Evolutionary conservation across 2,888 invertebrate species (phyloP).

Genomic region (Brachyopa scutellaris): DNA sequence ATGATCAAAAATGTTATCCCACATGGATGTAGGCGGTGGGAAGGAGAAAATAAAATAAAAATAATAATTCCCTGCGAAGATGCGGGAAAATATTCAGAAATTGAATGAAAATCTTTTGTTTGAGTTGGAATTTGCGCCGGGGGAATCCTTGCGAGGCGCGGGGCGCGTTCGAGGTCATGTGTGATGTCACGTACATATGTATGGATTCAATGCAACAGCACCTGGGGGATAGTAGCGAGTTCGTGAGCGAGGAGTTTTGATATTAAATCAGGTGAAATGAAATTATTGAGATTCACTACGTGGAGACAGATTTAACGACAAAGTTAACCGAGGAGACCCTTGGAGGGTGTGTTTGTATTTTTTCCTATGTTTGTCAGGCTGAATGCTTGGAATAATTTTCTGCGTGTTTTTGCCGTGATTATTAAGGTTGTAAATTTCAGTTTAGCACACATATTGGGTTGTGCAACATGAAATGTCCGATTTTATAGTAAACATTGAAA

Average conservation of each 20-base stretch:
- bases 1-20: conserved; percentile 66
- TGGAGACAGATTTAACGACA: conserved; percentile 25
- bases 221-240: conserved; percentile 52
- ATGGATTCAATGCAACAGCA: conserved; percentile 63
- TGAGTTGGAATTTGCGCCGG: conserved; percentile 28
- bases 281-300: conserved; percentile 47
- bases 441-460: too few relatives aligned
- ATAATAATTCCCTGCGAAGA: conserved; percentile 54
- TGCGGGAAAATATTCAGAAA: conserved; percentile 42
- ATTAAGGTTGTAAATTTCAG: too few relatives aligned
- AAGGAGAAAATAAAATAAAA: conserved; percentile 22
- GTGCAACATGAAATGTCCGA: too few relatives aligned
- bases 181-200: conserved; percentile 56
- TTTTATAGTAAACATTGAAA: too few relatives aligned
- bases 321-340: too few relatives aligned
- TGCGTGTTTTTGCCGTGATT: too few relatives aligned
- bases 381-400: too few relatives aligned
- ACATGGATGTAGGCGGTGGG: conserved; percentile 16
- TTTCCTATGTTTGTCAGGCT: too few relatives aligned
- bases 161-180: conserved; percentile 40
- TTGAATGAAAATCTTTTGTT: conserved; percentile 69
- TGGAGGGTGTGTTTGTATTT: too few relatives aligned
- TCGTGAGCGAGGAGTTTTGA: conserved; percentile 29
- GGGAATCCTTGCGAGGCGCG: conserved; percentile 1
- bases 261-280: conserved; percentile 52